Evolutionary conservation across 2,888 invertebrate genomes (phyloP).

Genomic region (Ectropis crepuscularia): DNA sequence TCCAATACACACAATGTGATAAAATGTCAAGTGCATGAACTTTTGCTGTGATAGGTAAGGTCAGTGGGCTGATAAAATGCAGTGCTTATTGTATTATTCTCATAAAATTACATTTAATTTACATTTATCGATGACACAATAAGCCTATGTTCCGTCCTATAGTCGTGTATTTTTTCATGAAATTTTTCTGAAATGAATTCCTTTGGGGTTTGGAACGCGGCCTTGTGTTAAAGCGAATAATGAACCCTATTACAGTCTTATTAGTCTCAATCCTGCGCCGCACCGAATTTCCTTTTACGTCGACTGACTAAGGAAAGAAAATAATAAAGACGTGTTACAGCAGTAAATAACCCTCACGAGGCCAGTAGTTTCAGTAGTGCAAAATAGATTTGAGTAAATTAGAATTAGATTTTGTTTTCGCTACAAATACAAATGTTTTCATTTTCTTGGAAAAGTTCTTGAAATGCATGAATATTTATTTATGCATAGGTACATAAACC

Average conservation of each 20-base stretch:
- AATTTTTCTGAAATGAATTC: constrained; percentile 32
- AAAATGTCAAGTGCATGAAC: constrained; percentile 58
- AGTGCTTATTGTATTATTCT: constrained; percentile 5
- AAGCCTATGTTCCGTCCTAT: constrained; percentile 25
- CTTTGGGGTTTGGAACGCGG: constrained; percentile 29
- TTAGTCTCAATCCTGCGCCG: constrained; percentile 11
- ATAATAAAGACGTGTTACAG: constrained; percentile 4
- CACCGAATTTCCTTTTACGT: constrained; percentile 9
- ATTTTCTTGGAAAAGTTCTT: background rate
- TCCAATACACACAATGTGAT: constrained; percentile 19
- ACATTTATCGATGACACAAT: constrained; percentile 7
- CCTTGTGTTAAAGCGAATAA: constrained; percentile 23
- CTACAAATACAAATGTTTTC: background rate
- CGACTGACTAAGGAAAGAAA: constrained; percentile 9
- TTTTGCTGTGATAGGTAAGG: constrained; percentile 42
- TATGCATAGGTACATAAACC: background rate
- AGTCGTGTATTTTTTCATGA: constrained; percentile 18
- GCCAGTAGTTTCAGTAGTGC: background rate
- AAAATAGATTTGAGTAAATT: background rate
- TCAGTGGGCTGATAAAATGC: constrained; percentile 30
- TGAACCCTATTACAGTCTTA: constrained; percentile 19
- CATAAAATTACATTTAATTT: constrained; percentile 2
- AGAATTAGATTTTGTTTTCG: background rate
- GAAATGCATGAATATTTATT: constrained; percentile 3
- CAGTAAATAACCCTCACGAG: constrained; percentile 2